phyloP scores from a whole-genome alignment of 2,113 vertebrate genomes.

The Rhadina sibilatrix region DNA sequence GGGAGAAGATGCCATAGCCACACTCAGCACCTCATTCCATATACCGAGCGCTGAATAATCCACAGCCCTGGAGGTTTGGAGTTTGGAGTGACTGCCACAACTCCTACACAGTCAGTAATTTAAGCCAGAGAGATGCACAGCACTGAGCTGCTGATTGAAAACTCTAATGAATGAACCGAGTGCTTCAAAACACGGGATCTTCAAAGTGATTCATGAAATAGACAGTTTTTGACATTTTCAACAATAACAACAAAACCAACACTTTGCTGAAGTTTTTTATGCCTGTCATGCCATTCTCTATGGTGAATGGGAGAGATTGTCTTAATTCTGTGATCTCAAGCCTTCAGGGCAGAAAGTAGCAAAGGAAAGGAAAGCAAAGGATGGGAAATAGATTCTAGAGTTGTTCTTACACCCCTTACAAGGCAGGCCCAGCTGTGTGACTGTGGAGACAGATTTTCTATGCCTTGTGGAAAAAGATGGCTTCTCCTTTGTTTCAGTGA shows the following conservation, averaged over 20 bases:
- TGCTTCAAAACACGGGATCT: not conserved
- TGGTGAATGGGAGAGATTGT: not conserved
- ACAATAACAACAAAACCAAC: not conserved
- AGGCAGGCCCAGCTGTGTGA: not conserved
- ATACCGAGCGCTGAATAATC: accelerated
- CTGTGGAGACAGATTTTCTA: not conserved
- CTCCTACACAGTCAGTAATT: not conserved
- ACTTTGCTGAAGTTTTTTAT: not conserved
- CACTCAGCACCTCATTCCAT: not conserved
- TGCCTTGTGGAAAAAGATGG: not conserved
- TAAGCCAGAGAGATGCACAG: not conserved
- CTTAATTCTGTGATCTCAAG: not conserved
- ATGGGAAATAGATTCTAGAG: not conserved
- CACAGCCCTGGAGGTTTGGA: not conserved
- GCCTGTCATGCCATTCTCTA: not conserved
- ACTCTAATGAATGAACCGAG: not conserved
- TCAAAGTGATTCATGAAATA: not conserved
- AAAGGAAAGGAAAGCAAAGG: not conserved
- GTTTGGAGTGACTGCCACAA: not conserved
- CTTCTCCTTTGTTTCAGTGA: not conserved
- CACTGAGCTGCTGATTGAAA: not conserved
- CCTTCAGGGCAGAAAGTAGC: not conserved
- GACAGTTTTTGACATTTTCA: not conserved
- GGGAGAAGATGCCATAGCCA: not conserved
- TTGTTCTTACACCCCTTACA: not conserved